Base-by-base conservation (phyloP, 92 coral and sea anemone genomes). In the Zoanthus sociatus region DNA sequence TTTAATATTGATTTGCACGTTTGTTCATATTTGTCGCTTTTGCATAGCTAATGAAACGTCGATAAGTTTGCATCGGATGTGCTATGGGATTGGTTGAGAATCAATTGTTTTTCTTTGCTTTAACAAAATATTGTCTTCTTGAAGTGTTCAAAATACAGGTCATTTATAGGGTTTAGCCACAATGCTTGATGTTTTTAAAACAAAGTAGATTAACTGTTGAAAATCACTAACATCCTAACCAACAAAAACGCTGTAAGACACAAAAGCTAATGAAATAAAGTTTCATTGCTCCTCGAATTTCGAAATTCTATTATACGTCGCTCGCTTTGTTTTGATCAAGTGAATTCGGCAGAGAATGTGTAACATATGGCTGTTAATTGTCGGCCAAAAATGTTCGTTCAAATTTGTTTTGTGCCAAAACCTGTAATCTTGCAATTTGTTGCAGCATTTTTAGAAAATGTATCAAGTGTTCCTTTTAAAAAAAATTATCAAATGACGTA, bases 91-190 rank as follows among this genome's bases (percentile, higher is more conserved):
- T 66, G 74, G 75, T 10, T 81, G 47, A 4, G 20, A 81, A 21
- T 9, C 16, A 21, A 4, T 66, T 81, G 73, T 55, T 81, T 46
- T 47, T 20, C 45, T 15, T 81, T 17, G 73, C 71, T 13, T 48
- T 7, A 50, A 46, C 75, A 81, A 66, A 63, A 63, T 46, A 79
- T 20, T 48, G 26, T 60, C 32, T 10, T 79, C 63, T 6, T 79
- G 74, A 6, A 64, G 58, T 64, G 74, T 45, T n/a, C 42, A 64
- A 46, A 46, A 45, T 26, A 66, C 85, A 77, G 82, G 82, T 77
- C 20, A 42, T 77, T 77, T 77, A n/a, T 50, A 54, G 13, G 30
- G 30, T 54, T 26, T 63, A 51, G 82, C 82, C 82, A 77, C 67
- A 77, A 53, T 47, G 53, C 17, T 77, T 54, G 37, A 56, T 26